Evolutionary conservation across 1,140 invertebrate species (phyloP), one percentile per base, ranked within the genome.

Genomic region (Psix sp.): DNA sequence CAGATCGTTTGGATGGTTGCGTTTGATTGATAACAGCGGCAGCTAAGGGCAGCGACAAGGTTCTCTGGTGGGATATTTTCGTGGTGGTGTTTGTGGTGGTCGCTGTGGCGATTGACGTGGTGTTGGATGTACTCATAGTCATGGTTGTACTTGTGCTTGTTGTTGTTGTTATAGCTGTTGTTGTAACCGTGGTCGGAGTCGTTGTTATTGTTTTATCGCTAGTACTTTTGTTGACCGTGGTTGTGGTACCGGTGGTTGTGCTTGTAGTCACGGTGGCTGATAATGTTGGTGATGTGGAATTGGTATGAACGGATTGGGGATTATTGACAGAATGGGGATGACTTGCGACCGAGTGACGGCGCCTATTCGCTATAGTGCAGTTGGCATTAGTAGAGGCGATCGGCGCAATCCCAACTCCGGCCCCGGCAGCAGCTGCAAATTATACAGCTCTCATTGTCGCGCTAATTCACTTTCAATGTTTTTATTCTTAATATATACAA

Each of bases 31-130:
- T 85, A 86, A 84, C 81, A 80, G 82, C 80, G 66, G 83, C 89
- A 42, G 89, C 89, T 72, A 91, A 82, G 59, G 91, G 91, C 80
- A 91, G 90, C 78, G 91, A 92, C 80, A 90, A 83, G 65, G 91
- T 92, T 84, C 91, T 88, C 83, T 90, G 90, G 85, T 92, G 91
- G 76, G 84, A 85, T 82, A 85, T 85, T 85, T 84, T 83, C 76
- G 82, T 74, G 79, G 78, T 83, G 67, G 65, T 75, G 49, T 67
- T 78, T 51, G 77, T 81, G 63, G 49, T 66, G 40, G 74, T 78
- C 57, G 74, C 51, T 59, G 75, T 67, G 46, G 59, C 43, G 43
- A 40, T 66, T 43, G 57, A 49, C 46, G 62, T 56, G 36, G 72
- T 80, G 46, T 77, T 81, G 42, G 77, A 75, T n/a, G 74, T 68